Evolutionary conservation across 1,140 invertebrate species (phyloP), one percentile per base, ranked within the genome.

Genomic region (Conus ventricosus): DNA sequence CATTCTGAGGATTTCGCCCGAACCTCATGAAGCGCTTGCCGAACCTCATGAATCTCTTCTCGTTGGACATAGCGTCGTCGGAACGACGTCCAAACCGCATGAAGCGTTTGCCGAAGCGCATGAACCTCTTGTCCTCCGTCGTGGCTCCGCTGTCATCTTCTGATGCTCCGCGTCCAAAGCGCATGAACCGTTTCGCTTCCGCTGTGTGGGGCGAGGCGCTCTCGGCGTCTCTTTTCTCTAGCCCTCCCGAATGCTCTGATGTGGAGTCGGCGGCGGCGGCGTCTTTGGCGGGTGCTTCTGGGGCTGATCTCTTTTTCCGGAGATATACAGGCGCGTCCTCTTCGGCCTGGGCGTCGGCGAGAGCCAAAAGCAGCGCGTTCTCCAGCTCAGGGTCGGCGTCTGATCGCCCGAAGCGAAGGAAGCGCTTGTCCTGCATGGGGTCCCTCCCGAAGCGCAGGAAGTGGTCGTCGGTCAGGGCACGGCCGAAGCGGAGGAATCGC

Each of bases 21-120:
- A 82, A 63, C 15, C 89, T 78, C 93, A 93, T 93, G 84, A 92
- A 93, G 39, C 92, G 55, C 85, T 93, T 93, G 15, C 92, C 93
- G 78, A 92, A 92, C 57, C 87, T 55, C 89, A 86, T 87, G 87
- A 87, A 85, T 10, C 84, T 80, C 20, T 84, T 81, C 23, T 80
- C 76, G 39, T 39, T 39, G 39, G 39, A 39, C 39, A 39, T 39
- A 23, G 20, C 71, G 53, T 53, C 53, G 15, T 20, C 55, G 15
- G 81, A 55, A 15, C 39, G 23, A 7, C 76, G 76, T 80, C 82
- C 82, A 55, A 84, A 84, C 8, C 87, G 60, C 89, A 85, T 88
- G 85, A 85, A 83, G 85, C 84, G 51, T 87, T 89, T 60, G 88
- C 87, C 53, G 53, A 53, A 39, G 17, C 25, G 8, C 39, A 53